Base-by-base conservation (phyloP, 2,888 invertebrate genomes). In the Romanomermis culicivorax region DNA sequence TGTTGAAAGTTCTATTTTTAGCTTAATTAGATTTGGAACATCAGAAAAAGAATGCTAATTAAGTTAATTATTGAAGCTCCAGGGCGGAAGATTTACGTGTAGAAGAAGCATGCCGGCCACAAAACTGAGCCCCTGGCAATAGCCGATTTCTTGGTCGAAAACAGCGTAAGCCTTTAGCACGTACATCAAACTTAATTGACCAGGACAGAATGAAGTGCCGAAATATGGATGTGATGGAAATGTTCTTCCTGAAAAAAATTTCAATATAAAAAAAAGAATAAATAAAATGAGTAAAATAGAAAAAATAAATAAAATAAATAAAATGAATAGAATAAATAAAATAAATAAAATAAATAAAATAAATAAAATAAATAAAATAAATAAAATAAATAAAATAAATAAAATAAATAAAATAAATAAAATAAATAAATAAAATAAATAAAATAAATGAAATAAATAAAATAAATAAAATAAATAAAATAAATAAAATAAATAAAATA, bases 111-210 rank as follows among this genome's bases (percentile, higher is more conserved):
- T 80, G 14, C 89, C 93, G 58, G 89, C 91, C 1, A 93, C 86
- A 67, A 93, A 95, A 64, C 88, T 88, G 11, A 93, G 76, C 0
- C 93, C 93, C 72, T 95, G 93, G 62, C 93, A 93, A 70, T 93
- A 93, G 0, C 89, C 91, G 1, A 95, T 83, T 65, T 91, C 87
- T 1, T 83, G 82, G 70, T 95, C 93, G 42, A 91, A 71, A 27
- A 93, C 75, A 0, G 91, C 93, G 69, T 93, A 93, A 0, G 93
- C 93, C 70, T 95, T 95, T 29, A 95, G 74, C 24, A 93, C 75
- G 73, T 93, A 93, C 71, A 89, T 95, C 2, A 95, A 72, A 0
- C 88, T 83, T 59, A 93, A 71, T 67, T 93, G 93, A 0, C 93
- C 93, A 0, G 87, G 81, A 0, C 93, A 93, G 42, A 93, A 71